Evolutionary conservation across 2,797 vertebrate species (phyloP).

Genomic region (Sebastes itinus): DNA sequence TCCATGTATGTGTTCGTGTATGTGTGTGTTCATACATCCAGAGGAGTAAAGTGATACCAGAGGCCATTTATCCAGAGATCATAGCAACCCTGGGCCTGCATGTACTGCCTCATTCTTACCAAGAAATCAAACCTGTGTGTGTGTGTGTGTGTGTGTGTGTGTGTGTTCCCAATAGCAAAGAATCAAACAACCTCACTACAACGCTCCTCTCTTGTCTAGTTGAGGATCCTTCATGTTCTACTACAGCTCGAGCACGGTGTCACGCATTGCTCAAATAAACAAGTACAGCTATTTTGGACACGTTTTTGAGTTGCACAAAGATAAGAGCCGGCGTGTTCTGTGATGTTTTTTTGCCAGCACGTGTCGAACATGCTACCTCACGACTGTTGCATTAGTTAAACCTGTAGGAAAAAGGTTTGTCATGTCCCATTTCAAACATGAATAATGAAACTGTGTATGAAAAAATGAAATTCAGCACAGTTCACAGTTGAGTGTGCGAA

Average conservation of each 20-base stretch:
- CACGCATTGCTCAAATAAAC: constrained; percentile 50
- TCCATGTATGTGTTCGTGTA: not conserved
- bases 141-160: not conserved
- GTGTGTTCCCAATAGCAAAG: constrained; percentile 24
- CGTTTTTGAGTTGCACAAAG: constrained; percentile 31
- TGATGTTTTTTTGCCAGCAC: constrained; percentile 33
- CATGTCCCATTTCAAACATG: constrained; percentile 13
- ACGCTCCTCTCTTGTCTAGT: constrained; percentile 15
- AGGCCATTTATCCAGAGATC: constrained; percentile 61
- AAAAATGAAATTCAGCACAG: constrained; percentile 6
- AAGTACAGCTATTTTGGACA: constrained; percentile 57
- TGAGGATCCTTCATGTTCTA: constrained; percentile 33
- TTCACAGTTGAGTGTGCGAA: not conserved
- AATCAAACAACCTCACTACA: constrained; percentile 43
- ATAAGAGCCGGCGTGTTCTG: constrained; percentile 4
- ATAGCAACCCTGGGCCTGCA: constrained; percentile 31
- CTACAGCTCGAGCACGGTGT: constrained; percentile 26
- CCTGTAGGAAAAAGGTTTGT: not conserved
- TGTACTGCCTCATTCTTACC: constrained; percentile 30
- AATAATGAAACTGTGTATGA: not conserved
- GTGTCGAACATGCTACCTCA: constrained; percentile 30
- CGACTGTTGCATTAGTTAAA: constrained; percentile 50
- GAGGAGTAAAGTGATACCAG: constrained; percentile 44
- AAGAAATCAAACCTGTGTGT: constrained; percentile 28
- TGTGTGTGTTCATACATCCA: not conserved